A percentile compares a stretch with the other conserved stretches of the same genome.
Conservation (phyloP, 2,113 vertebrate species). For the Onychostoma macrolepis region DNA sequence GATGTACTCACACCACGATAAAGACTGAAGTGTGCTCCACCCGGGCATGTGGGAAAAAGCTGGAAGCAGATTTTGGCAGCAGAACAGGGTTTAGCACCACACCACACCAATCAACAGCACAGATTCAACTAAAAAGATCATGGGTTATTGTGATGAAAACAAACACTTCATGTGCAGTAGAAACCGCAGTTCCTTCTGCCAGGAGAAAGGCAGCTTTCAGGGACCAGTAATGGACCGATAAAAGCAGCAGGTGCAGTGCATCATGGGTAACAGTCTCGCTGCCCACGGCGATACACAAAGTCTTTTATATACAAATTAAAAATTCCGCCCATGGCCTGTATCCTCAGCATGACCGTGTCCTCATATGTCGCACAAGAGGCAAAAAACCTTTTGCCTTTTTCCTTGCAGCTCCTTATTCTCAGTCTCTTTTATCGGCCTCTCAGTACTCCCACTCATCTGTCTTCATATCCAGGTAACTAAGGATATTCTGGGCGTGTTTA, state of each 20-base stretch:
- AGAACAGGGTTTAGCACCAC: slow-evolving; percentile 51
- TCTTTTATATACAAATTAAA: slow-evolving; percentile 59
- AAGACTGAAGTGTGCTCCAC: slow-evolving; percentile 31
- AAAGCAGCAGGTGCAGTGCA: slow-evolving; percentile 70
- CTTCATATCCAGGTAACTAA: slow-evolving; percentile 95
- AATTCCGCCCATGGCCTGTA: background rate
- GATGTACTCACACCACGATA: slow-evolving; percentile 10
- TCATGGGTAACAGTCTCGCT: slow-evolving; percentile 66
- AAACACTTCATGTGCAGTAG: slow-evolving; percentile 38
- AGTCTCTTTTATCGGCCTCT: slow-evolving; percentile 38
- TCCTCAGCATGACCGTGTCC: background rate
- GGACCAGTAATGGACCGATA: slow-evolving; percentile 46
- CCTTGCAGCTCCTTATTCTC: slow-evolving; percentile 31
- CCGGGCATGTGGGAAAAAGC: slow-evolving; percentile 45
- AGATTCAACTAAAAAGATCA: slow-evolving; percentile 32
- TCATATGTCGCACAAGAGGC: slow-evolving; percentile 27
- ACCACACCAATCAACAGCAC: slow-evolving; percentile 44
- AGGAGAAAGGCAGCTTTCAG: slow-evolving; percentile 55
- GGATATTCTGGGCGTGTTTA: slow-evolving; percentile 94
- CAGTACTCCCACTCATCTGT: slow-evolving; percentile 97
- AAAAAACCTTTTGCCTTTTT: slow-evolving; percentile 29
- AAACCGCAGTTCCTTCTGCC: slow-evolving; percentile 34
- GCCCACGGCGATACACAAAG: slow-evolving; percentile 54
- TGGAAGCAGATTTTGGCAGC: slow-evolving; percentile 61
- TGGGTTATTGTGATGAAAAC: slow-evolving; percentile 27